Percentiles rank a stretch among this genome's conserved stretches.
phyloP scores from a whole-genome alignment of 2,888 invertebrate species.

The Autographa pulchrina region DNA sequence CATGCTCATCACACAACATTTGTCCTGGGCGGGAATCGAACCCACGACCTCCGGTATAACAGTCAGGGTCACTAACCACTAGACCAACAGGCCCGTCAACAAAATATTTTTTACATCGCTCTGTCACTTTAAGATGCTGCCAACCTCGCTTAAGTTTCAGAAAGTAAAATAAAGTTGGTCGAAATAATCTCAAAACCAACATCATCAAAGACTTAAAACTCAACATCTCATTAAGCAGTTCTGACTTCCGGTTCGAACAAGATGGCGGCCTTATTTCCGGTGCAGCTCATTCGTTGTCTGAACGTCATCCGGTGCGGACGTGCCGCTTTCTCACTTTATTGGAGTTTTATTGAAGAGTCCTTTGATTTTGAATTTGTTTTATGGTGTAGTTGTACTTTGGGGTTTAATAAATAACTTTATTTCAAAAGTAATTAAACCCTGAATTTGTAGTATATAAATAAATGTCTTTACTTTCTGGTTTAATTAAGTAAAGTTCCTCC shows the following conservation, averaged over 20 bases:
- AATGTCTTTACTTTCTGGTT: no score
- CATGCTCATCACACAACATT: no score
- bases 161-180: background rate
- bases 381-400: background rate
- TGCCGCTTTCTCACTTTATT: slow-evolving; percentile 44
- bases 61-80: no score
- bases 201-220: slow-evolving; percentile 21
- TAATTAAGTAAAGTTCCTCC: no score
- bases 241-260: slow-evolving; percentile 55
- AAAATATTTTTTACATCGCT: no score
- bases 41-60: no score
- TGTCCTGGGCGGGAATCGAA: no score
- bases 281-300: slow-evolving; percentile 54
- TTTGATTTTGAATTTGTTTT: background rate
- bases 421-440: background rate
- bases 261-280: slow-evolving; percentile 62
- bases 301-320: slow-evolving; percentile 58
- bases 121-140: no score
- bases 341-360: slow-evolving; percentile 37
- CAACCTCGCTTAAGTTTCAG: no score
- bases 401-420: background rate
- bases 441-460: no score
- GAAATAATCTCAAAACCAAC: slow-evolving; percentile 8
- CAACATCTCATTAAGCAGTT: slow-evolving; percentile 60
- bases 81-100: no score